A percentile compares a stretch with the other conserved stretches of the same genome.
These are phyloP conservation scores for Harpalus rubripes DNA, from an alignment of 2,888 invertebrate species.

Conservation along the genomic window DNA sequence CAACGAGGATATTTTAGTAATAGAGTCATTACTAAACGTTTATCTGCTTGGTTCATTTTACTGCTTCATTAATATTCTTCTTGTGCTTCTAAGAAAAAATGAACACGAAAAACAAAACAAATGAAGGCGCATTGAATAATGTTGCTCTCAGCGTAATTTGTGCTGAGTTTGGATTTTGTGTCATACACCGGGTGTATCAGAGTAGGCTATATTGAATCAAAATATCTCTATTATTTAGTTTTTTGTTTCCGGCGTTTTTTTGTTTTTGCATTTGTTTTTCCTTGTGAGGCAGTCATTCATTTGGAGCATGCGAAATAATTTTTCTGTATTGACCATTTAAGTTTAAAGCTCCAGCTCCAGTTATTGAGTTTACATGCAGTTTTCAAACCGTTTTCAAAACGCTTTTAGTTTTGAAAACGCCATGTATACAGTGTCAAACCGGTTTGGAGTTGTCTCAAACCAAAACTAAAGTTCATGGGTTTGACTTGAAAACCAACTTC, in stretches of 20 bases:
- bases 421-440: too few relatives aligned
- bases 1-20: slow-evolving; percentile 6
- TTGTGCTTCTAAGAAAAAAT: not conserved
- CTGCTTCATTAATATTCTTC: slow-evolving; percentile 16
- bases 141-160: slow-evolving; percentile 25
- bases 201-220: slow-evolving; percentile 23
- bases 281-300: too few relatives aligned
- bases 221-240: slow-evolving; percentile 25
- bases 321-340: too few relatives aligned
- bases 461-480: too few relatives aligned
- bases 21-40: slow-evolving; percentile 27
- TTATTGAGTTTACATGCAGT: too few relatives aligned
- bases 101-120: slow-evolving; percentile 21
- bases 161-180: slow-evolving; percentile 41
- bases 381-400: too few relatives aligned
- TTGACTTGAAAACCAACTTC: too few relatives aligned
- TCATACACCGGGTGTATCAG: slow-evolving; percentile 19
- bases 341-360: too few relatives aligned
- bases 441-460: too few relatives aligned
- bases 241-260: not conserved
- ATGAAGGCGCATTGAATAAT: slow-evolving; percentile 35
- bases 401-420: too few relatives aligned
- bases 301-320: too few relatives aligned
- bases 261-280: slow-evolving; percentile 24
- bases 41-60: not conserved